Percentiles rank a stretch among this genome's conserved stretches.
These are phyloP conservation scores for Julus scanicus DNA, from an alignment of 2,888 invertebrate genomes.

Conservation along the genomic window DNA sequence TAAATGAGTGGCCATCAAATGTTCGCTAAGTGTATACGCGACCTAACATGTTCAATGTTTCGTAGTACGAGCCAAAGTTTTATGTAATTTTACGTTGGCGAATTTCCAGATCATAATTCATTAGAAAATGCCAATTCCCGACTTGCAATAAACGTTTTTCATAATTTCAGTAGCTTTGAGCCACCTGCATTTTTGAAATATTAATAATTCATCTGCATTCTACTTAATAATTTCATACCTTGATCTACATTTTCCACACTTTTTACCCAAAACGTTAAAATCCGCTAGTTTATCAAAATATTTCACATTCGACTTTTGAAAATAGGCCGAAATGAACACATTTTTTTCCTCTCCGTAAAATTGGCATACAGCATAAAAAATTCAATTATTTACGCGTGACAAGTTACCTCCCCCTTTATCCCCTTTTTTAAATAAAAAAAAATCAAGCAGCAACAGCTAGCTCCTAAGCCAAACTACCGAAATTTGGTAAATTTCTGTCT, in stretches of 20 bases:
- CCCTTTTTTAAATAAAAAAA: background rate
- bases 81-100: background rate
- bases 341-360: background rate
- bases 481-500: background rate
- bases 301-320: background rate
- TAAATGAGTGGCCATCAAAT: too few relatives aligned
- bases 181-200: background rate
- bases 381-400: too few relatives aligned
- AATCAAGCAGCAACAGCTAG: too few relatives aligned
- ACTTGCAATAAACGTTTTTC: background rate
- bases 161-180: conserved; percentile 2
- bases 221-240: background rate
- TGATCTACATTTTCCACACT: background rate
- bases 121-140: background rate
- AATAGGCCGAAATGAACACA: background rate
- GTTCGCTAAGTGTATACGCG: too few relatives aligned
- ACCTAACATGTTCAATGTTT: too few relatives aligned
- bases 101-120: background rate
- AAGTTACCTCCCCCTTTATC: background rate
- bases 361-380: background rate
- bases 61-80: too few relatives aligned
- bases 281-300: background rate
- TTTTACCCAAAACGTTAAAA: background rate
- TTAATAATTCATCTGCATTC: background rate
- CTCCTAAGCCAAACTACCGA: too few relatives aligned